Percentiles rank a stretch among this genome's conserved stretches.
phyloP scores from a whole-genome alignment of 1,140 invertebrate genomes.

The Lepidostoma basale region DNA sequence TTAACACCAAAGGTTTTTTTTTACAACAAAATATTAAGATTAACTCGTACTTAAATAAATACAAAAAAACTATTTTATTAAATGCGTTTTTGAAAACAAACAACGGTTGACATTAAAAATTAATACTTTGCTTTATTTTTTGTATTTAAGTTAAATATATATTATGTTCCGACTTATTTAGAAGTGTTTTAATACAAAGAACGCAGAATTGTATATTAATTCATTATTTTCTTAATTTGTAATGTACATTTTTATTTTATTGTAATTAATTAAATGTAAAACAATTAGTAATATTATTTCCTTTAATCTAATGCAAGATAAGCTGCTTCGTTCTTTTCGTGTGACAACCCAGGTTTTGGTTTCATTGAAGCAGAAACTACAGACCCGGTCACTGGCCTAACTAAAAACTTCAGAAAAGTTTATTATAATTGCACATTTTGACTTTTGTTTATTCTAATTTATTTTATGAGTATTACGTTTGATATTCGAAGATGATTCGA shows the following conservation, averaged over 20 bases:
- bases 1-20: no score
- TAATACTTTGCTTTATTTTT: no score
- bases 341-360: neutral
- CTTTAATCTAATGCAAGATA: conserved; percentile 2
- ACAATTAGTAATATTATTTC: conserved; percentile 11
- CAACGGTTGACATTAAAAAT: no score
- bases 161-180: neutral
- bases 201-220: conserved; percentile 36
- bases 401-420: neutral
- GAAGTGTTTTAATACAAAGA: neutral
- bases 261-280: conserved; percentile 11
- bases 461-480: neutral
- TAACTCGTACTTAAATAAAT: no score
- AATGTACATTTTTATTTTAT: conserved; percentile 42
- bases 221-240: conserved; percentile 39
- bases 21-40: no score
- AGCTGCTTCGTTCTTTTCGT: no score
- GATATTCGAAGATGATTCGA: neutral
- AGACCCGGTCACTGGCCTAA: conserved; percentile 15
- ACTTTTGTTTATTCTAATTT: neutral
- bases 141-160: no score
- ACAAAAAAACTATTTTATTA: no score
- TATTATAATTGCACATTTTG: conserved; percentile 5
- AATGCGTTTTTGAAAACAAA: no score
- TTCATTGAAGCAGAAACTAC: neutral